These are phyloP conservation scores for Phylloscopus trochilus DNA, from an alignment of 2,113 vertebrate genomes.

Conservation along the genomic window DNA sequence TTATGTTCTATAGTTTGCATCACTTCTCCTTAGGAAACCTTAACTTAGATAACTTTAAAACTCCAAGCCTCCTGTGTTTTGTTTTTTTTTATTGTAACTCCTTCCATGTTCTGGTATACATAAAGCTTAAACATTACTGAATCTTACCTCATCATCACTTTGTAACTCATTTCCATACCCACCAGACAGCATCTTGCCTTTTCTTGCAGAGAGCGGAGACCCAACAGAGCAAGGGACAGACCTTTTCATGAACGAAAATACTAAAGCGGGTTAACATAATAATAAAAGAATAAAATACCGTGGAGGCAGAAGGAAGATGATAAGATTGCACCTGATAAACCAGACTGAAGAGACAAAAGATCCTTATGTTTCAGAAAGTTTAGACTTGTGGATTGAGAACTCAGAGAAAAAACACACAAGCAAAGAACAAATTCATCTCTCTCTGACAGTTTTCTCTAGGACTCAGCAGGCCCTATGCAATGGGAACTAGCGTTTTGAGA, in stretches of 20 bases:
- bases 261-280: not conserved
- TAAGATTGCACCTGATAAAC: not conserved
- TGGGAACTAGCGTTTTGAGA: not conserved
- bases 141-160: not conserved
- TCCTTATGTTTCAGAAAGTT: not conserved
- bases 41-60: not conserved
- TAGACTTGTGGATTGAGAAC: not conserved
- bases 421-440: not conserved
- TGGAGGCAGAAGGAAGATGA: not conserved
- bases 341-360: not conserved
- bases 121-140: not conserved
- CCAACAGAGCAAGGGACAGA: not conserved
- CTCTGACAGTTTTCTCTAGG: not conserved
- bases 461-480: not conserved
- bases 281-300: not conserved
- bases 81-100: not conserved
- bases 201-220: not conserved
- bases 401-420: not conserved
- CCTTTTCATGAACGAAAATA: not conserved
- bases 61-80: not conserved
- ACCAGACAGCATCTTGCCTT: not conserved
- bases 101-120: not conserved
- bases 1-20: not conserved
- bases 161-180: not conserved
- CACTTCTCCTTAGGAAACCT: not conserved